Base-by-base conservation (phyloP, 2,888 invertebrate species). In the Melinaea menophilus region DNA sequence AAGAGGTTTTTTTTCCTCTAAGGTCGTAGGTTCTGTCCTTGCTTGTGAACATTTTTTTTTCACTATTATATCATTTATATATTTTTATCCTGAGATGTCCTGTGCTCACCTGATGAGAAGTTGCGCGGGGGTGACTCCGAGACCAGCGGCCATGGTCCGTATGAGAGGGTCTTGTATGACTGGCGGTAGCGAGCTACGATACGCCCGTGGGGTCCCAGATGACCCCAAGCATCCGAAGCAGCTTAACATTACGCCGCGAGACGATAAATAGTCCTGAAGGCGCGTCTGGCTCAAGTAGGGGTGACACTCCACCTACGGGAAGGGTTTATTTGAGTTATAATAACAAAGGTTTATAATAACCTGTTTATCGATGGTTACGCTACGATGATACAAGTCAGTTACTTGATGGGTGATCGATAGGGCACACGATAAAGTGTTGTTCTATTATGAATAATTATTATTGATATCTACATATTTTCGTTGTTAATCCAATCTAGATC, bases 141-240 rank as follows among this genome's bases (percentile, higher is more conserved):
- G 46, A 0, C 84, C 88, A 0, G 83, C 82, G 4, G 89, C 88
- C 81, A 88, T 82, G 0, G 82, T 80, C 51, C 90, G 82, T 13
- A 96, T 85, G 75, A 94, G 92, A 1, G 94, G 90, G 72, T 97
- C 95, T 1, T 95, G 94, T 59, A 96, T 84, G 1, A 94, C 85
- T 3, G 93, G 90, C 0, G 93, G 91, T 34, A 93, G 92, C 0
- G 93, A 92, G 69, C 93, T 93, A 61, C 93, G 94, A 88, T 92
- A 93, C 22, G 79, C 88, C 55, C 79, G 83, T 0, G 96, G 95
- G 55, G 96, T 93, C 41, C 96, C 95, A 48, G 82, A 84, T 0
- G 88, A 84, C 0, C 96, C 97, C 7, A 97, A 87, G 0, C 95
- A 95, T 73, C 95, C 95, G 82, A 94, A 98, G 5, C 95, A 96